phyloP scores from a whole-genome alignment of 2,113 vertebrate genomes.

The Corythaeola cristata region DNA sequence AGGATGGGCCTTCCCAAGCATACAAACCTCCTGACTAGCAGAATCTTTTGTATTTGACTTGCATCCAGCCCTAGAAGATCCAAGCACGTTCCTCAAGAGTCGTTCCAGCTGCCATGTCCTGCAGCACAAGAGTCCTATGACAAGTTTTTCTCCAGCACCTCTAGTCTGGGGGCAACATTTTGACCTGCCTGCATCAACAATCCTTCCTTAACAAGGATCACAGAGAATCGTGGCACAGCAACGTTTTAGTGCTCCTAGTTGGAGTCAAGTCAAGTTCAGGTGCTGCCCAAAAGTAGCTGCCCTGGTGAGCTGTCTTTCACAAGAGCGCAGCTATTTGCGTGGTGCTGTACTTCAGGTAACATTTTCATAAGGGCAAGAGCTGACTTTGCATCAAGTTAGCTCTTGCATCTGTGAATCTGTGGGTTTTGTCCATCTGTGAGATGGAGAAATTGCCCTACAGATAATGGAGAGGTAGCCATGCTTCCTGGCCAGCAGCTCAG shows the following conservation, averaged over 20 bases:
- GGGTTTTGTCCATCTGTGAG: accelerated
- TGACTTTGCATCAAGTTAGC: background rate
- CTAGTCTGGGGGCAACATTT: background rate
- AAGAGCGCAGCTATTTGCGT: background rate
- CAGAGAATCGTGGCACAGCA: background rate
- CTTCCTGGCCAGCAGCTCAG: background rate
- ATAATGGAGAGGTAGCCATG: background rate
- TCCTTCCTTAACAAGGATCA: background rate
- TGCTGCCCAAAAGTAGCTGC: background rate
- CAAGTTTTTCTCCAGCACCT: background rate
- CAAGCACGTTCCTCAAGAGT: background rate
- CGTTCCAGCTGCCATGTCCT: background rate
- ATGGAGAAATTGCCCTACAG: background rate
- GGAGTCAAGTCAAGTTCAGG: background rate
- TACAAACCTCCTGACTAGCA: background rate
- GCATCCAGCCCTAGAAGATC: background rate
- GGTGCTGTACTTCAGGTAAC: background rate
- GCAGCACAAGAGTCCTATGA: background rate
- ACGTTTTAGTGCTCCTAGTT: background rate
- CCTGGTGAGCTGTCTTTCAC: background rate
- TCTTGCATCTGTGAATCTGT: background rate
- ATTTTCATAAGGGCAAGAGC: background rate
- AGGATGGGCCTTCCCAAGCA: background rate
- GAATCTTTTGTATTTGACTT: background rate
- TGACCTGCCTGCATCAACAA: background rate